A percentile compares a stretch with the other conserved stretches of the same genome.
These are phyloP conservation scores for Platycnemis pennipes DNA, from an alignment of 2,888 invertebrate genomes.

Conservation along the genomic window DNA sequence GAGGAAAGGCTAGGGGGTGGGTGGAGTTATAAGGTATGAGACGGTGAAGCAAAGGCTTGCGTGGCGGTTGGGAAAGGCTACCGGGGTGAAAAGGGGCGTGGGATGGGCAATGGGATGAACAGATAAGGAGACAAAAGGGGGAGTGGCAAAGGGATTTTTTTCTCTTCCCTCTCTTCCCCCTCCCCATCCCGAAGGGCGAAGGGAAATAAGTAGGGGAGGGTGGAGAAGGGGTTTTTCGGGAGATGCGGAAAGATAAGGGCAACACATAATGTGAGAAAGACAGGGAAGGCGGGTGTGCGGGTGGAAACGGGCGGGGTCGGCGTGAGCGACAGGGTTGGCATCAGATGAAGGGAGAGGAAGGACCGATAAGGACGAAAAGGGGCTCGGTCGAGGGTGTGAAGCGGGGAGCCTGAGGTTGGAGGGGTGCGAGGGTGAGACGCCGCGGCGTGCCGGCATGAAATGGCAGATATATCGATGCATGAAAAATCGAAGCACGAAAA, in stretches of 20 bases:
- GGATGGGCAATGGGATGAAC: background rate
- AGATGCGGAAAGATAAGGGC: constrained; percentile 22
- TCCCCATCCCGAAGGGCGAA: background rate
- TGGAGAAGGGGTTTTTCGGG: background rate
- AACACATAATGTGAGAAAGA: constrained; percentile 36
- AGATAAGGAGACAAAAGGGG: constrained; percentile 14
- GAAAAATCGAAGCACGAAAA: background rate
- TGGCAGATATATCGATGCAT: background rate
- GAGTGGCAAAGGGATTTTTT: background rate
- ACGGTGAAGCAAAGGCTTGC: background rate
- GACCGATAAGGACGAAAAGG: background rate
- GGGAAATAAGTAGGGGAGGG: background rate
- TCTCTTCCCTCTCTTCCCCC: background rate
- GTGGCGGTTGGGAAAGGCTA: background rate
- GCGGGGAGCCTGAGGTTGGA: background rate
- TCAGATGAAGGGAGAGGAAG: background rate
- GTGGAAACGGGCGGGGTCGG: background rate
- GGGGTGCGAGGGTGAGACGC: background rate
- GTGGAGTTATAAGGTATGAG: background rate
- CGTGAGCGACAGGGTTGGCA: background rate
- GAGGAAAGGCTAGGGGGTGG: background rate
- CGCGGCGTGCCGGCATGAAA: background rate
- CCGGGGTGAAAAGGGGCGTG: background rate
- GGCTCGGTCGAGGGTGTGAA: background rate
- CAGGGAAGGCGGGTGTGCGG: background rate